Evolutionary conservation across 2,888 invertebrate species (phyloP).

Genomic region (Harpagoxenus sublaevis): DNA sequence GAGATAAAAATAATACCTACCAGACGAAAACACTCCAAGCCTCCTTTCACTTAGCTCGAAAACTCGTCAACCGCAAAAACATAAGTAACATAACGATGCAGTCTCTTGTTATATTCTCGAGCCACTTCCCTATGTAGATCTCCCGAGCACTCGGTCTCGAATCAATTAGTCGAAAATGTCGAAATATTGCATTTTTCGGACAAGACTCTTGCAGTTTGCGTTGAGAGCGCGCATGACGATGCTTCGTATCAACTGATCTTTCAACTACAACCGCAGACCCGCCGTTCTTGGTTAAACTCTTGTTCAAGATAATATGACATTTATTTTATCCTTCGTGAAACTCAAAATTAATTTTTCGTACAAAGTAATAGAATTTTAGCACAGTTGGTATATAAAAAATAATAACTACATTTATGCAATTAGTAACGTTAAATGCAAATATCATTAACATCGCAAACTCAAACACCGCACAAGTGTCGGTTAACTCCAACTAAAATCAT

Average conservation of each 20-base stretch:
- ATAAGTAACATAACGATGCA: constrained; percentile 18
- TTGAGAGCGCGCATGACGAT: neutral
- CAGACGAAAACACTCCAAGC: neutral
- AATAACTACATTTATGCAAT: neutral
- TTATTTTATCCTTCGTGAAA: constrained; percentile 16
- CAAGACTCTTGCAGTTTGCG: constrained; percentile 1
- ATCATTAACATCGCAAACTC: neutral
- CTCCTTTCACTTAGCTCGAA: neutral
- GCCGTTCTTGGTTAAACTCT: constrained; percentile 34
- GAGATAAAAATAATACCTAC: neutral
- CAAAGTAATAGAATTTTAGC: neutral
- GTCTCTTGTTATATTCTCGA: constrained; percentile 8
- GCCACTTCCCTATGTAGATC: neutral
- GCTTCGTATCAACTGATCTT: constrained; percentile 58
- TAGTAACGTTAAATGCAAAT: neutral
- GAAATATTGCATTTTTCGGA: constrained; percentile 59
- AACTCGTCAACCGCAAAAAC: constrained; percentile 26
- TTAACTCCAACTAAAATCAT: neutral
- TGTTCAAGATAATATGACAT: constrained; percentile 13
- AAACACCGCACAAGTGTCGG: neutral
- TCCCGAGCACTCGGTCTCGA: constrained; percentile 1
- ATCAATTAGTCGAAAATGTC: constrained; percentile 39
- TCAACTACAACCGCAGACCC: constrained; percentile 53
- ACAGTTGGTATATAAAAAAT: neutral
- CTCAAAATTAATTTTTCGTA: constrained; percentile 44